Conservation (phyloP, 2,888 invertebrate genomes). For the Tillus elongatus region DNA sequence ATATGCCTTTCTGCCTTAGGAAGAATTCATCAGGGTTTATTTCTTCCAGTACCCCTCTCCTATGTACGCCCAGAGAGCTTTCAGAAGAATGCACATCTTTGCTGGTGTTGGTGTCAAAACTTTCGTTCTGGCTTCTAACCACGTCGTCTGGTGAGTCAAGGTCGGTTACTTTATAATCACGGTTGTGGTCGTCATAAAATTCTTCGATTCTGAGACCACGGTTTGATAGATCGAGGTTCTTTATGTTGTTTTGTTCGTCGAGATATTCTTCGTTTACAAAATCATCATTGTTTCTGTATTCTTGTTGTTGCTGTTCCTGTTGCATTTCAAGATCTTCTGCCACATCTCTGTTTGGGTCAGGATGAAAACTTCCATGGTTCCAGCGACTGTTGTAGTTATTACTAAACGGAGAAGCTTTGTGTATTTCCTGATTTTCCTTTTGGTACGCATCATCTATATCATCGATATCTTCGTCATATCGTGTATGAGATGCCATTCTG, state of each 20-base stretch:
- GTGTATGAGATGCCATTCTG: constrained; percentile 30
- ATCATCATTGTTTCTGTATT: constrained; percentile 22
- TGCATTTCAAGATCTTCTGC: constrained; percentile 23
- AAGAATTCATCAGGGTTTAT: constrained; percentile 84
- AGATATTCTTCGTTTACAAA: constrained; percentile 9
- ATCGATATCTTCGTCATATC: constrained; percentile 39
- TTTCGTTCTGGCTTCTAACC: constrained; percentile 20
- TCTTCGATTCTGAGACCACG: constrained; percentile 9
- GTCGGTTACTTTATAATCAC: constrained; percentile 27
- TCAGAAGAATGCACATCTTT: constrained; percentile 52
- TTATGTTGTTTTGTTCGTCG: neutral
- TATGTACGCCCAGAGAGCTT: constrained; percentile 47
- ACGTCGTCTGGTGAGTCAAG: constrained; percentile 27
- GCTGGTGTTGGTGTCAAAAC: constrained; percentile 36
- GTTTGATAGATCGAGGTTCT: neutral
- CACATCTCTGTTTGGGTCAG: constrained; percentile 23
- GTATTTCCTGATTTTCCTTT: constrained; percentile 47
- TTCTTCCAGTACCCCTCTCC: constrained; percentile 68
- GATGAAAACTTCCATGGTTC: constrained; percentile 38
- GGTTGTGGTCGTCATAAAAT: constrained; percentile 14
- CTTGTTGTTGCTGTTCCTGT: constrained; percentile 33
- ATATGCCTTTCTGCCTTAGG: constrained; percentile 70
- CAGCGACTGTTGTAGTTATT: constrained; percentile 36
- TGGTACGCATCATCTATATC: constrained; percentile 45
- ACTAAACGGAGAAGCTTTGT: constrained; percentile 33